These are phyloP conservation scores for Aporophyla nigra DNA, from an alignment of 2,888 invertebrate genomes.

Conservation along the genomic window DNA sequence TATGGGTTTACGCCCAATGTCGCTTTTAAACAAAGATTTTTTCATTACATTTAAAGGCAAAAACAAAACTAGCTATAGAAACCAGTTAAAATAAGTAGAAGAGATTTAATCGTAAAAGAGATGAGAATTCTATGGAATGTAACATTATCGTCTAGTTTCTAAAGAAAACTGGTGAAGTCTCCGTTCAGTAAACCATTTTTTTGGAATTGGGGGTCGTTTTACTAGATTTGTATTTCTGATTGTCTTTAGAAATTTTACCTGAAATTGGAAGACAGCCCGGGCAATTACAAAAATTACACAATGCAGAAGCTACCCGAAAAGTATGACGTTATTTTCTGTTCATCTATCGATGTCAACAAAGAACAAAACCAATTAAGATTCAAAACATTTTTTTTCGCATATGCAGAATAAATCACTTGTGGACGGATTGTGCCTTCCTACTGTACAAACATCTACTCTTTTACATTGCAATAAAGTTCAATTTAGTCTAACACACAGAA, in stretches of 20 bases:
- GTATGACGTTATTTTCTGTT: background rate
- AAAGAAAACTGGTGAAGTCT: background rate
- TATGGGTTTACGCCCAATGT: too few species aligned
- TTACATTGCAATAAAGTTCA: slow-evolving; percentile 58
- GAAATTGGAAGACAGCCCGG: background rate
- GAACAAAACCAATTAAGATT: slow-evolving; percentile 17
- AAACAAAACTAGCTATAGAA: background rate
- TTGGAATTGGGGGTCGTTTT: background rate
- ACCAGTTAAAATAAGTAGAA: background rate
- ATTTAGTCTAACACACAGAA: slow-evolving; percentile 58
- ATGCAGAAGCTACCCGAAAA: background rate
- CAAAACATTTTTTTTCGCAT: slow-evolving; percentile 47
- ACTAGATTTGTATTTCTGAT: background rate
- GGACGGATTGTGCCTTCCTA: slow-evolving; percentile 84
- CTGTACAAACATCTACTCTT: slow-evolving; percentile 65
- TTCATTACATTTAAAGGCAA: background rate
- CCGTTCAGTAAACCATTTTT: background rate
- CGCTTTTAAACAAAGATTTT: background rate
- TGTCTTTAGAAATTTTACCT: background rate
- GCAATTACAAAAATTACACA: background rate
- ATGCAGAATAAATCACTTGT: slow-evolving; percentile 76
- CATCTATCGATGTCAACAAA: slow-evolving; percentile 49
- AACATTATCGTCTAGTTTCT: background rate
- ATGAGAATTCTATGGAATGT: slow-evolving; percentile 10
- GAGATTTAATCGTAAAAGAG: background rate